Evolutionary conservation across 2,113 vertebrate genomes (phyloP).

Genomic region (Hiodon tergisus): DNA sequence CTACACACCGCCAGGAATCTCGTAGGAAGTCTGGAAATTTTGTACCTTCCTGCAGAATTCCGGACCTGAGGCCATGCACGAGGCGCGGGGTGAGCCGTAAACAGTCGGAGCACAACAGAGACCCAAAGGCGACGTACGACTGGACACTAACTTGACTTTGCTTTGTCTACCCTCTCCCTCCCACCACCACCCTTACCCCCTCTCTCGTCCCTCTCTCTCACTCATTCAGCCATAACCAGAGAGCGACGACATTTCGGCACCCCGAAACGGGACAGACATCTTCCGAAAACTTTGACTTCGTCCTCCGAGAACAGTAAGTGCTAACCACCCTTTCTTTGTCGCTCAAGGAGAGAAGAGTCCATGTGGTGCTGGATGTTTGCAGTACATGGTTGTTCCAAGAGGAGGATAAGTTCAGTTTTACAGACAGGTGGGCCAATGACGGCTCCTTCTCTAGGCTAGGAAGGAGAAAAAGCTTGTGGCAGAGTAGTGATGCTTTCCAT

Average conservation of each 20-base stretch:
- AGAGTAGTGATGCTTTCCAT: slow-evolving; percentile 23
- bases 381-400: slow-evolving; percentile 26
- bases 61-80: not conserved
- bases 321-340: slow-evolving; percentile 13
- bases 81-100: not conserved
- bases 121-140: slow-evolving; percentile 30
- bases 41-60: slow-evolving; percentile 32
- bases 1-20: slow-evolving; percentile 27
- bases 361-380: not conserved
- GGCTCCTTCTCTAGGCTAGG: slow-evolving; percentile 11
- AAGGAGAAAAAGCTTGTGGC: slow-evolving; percentile 3
- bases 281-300: slow-evolving; percentile 89
- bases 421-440: not conserved
- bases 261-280: slow-evolving; percentile 93
- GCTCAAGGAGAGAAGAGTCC: not conserved
- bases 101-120: not conserved
- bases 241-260: slow-evolving; percentile 84
- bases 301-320: slow-evolving; percentile 90
- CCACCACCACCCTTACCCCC: slow-evolving; percentile 1
- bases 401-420: not conserved
- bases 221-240: slow-evolving; percentile 85
- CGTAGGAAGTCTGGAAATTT: slow-evolving; percentile 31
- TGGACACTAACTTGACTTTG: slow-evolving; percentile 26
- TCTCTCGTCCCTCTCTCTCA: slow-evolving; percentile 23
- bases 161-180: slow-evolving; percentile 6